Evolutionary conservation across 2,113 vertebrate genomes (phyloP).

Genomic region (Channa maculata): DNA sequence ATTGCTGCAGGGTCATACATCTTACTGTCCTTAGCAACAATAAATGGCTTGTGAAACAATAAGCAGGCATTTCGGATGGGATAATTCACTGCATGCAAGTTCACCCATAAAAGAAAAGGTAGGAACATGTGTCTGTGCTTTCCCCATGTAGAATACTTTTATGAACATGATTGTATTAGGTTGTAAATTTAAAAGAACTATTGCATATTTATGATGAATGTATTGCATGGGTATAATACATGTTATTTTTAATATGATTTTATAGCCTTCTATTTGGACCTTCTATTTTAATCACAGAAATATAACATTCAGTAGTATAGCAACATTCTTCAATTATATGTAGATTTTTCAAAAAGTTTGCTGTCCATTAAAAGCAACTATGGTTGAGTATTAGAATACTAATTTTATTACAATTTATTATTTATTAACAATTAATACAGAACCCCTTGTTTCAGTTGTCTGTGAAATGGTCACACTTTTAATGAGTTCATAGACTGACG

Average conservation of each 20-base stretch:
- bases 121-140: neutral
- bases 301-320: neutral
- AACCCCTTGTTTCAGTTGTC: neutral
- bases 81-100: constrained; percentile 50
- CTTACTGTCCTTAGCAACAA: constrained; percentile 71
- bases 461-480: constrained; percentile 7
- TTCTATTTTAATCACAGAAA: neutral
- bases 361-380: neutral
- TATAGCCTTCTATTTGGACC: no score
- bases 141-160: neutral
- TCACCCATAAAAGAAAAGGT: constrained; percentile 24
- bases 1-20: constrained; percentile 80
- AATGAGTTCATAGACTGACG: constrained; percentile 22
- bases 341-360: neutral
- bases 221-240: no score
- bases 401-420: no score
- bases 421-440: neutral
- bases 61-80: constrained; percentile 48
- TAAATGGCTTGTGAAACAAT: constrained; percentile 59
- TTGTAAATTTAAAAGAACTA: no score
- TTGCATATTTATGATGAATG: no score
- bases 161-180: no score
- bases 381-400: neutral
- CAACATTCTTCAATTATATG: neutral
- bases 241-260: no score